phyloP scores from a whole-genome alignment of 2,797 vertebrate species.

The Sebastes itinus region DNA sequence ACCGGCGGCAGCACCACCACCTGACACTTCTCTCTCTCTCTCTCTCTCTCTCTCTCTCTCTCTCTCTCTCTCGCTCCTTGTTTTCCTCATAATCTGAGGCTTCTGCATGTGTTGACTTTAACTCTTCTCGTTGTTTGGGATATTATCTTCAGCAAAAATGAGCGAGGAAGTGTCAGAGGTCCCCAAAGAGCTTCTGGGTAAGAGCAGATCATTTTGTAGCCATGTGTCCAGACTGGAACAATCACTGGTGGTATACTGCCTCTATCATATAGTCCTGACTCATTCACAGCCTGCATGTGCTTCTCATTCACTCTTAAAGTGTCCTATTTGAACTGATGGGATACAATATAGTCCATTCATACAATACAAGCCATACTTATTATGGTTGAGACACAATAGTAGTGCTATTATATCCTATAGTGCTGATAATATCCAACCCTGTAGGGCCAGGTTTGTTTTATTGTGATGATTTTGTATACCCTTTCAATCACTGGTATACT shows the following conservation, averaged over 20 bases:
- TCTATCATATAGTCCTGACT: background rate
- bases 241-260: background rate
- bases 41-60: too few species aligned
- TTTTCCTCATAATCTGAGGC: constrained; percentile 13
- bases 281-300: background rate
- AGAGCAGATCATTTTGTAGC: constrained; percentile 62
- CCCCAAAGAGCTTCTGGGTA: constrained; percentile 90
- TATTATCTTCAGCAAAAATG: constrained; percentile 78
- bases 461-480: background rate
- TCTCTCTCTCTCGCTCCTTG: background rate
- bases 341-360: background rate
- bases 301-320: background rate
- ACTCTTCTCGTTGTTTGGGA: constrained; percentile 35
- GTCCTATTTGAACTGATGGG: background rate
- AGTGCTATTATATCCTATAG: background rate
- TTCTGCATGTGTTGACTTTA: constrained; percentile 42
- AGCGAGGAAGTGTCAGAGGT: constrained; percentile 90
- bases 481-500: background rate
- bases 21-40: constrained; percentile 67
- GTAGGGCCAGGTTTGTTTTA: background rate
- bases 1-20: constrained; percentile 65
- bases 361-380: background rate
- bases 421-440: background rate
- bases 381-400: constrained; percentile 4
- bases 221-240: constrained; percentile 61